Conservation (phyloP, 2,113 vertebrate genomes). For the Anser cygnoides region DNA sequence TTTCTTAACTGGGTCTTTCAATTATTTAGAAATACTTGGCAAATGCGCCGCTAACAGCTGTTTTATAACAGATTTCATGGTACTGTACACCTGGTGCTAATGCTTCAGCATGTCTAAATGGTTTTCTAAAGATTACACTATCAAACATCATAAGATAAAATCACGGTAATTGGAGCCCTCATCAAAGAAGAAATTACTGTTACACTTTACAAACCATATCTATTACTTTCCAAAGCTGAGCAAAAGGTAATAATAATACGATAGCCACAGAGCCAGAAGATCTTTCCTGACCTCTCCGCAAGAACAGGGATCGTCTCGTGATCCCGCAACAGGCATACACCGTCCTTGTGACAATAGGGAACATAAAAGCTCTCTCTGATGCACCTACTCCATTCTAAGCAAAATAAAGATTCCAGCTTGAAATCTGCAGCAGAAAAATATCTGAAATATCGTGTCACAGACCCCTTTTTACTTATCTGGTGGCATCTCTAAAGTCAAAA, state of each 20-base stretch:
- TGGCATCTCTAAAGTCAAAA: neutral
- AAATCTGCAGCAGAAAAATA: neutral
- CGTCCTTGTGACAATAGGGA: neutral
- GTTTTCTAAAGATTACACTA: conserved; percentile 63
- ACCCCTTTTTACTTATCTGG: neutral
- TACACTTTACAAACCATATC: neutral
- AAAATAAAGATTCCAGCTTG: neutral
- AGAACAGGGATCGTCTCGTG: neutral
- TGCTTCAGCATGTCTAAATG: conserved; percentile 57
- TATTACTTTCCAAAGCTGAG: neutral
- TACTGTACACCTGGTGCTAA: conserved; percentile 54
- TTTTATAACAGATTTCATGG: conserved; percentile 60
- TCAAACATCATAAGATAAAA: conserved; percentile 42
- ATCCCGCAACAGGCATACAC: neutral
- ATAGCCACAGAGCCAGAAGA: neutral
- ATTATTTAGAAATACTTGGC: conserved; percentile 46
- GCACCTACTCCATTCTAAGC: neutral
- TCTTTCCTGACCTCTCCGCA: neutral
- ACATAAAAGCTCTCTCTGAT: neutral
- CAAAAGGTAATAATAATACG: neutral
- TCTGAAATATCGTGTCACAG: neutral
- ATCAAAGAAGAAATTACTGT: conserved; percentile 46
- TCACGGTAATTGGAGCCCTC: conserved; percentile 42
- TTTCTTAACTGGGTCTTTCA: conserved; percentile 35
- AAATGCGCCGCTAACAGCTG: conserved; percentile 17